A percentile compares a stretch with the other conserved stretches of the same genome.
Conservation (phyloP, 92 coral and sea anemone genomes). For the Palythoa grandiflora region DNA sequence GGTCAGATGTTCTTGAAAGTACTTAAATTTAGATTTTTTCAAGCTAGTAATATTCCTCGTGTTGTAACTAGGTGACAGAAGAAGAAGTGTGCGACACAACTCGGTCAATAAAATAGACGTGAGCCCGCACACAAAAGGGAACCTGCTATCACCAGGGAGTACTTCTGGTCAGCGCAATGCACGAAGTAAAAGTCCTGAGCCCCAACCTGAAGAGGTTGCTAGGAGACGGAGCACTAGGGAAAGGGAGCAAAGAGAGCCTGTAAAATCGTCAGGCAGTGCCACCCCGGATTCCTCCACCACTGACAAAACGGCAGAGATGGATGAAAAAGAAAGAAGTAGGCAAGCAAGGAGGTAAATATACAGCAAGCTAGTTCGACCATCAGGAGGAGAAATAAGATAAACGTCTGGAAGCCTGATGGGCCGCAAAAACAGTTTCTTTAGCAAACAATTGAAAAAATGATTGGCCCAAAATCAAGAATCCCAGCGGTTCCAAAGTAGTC, state of each 20-base stretch:
- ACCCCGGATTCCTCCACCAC: slow-evolving; percentile 88
- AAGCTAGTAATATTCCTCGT: neutral
- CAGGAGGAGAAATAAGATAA: too few species aligned
- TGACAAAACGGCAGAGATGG: slow-evolving; percentile 76
- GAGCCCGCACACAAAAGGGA: slow-evolving; percentile 41
- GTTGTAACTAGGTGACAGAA: slow-evolving; percentile 77
- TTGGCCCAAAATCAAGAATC: too few species aligned
- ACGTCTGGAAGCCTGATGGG: too few species aligned
- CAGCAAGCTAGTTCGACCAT: neutral
- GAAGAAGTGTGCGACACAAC: slow-evolving; percentile 95
- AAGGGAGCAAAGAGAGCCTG: slow-evolving; percentile 68
- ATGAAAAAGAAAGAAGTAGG: slow-evolving; percentile 86
- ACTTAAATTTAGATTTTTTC: too few species aligned
- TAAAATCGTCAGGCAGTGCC: slow-evolving; percentile 86
- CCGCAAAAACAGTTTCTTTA: too few species aligned
- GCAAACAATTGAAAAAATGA: too few species aligned
- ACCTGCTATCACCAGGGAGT: slow-evolving; percentile 48
- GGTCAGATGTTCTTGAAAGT: too few species aligned
- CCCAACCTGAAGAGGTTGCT: slow-evolving; percentile 37
- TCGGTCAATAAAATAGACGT: slow-evolving; percentile 85
- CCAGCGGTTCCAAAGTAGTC: too few species aligned
- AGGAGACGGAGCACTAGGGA: slow-evolving; percentile 34
- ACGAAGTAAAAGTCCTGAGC: slow-evolving; percentile 40
- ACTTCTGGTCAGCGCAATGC: slow-evolving; percentile 48
- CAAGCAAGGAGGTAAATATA: slow-evolving; percentile 79